Evolutionary conservation across 2,888 invertebrate species (phyloP), one percentile per base, ranked within the genome.

Genomic region (Chouioia cunea): DNA sequence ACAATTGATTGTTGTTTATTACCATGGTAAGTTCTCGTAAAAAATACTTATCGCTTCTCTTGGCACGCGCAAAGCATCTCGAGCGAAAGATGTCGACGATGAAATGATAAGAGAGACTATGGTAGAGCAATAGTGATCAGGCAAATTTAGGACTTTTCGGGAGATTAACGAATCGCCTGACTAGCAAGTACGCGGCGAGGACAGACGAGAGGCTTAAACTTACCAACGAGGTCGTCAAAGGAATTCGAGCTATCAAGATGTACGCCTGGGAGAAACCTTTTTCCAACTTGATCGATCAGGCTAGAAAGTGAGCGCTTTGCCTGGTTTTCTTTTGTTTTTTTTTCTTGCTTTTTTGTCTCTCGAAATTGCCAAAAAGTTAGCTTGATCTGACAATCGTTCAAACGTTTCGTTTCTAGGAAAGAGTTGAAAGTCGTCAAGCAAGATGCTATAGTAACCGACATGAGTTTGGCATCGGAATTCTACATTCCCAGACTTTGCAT

Each of bases 201-300:
- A 96, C 96, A 0, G 97, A 97, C 86, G 89, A 94, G 77, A 87
- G 97, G 2, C 93, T 97, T 1, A 88, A 94, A 22, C 84, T 97
- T 1, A 97, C 97, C 96, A 95, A 93, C 81, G 97, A 96, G 82
- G 92, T 95, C 0, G 91, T 97, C 50, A 90, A 91, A 78, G 96
- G 96, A 1, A 93, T 96, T 77, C 90, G 93, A 70, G 92, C 94
- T 0, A 93, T 96, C 76, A 96, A 96, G 83, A 95, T 95, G 94
- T 95, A 94, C 80, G 92, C 93, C 0, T 95, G 95, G 92, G 95
- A 96, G 83, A 89, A 89, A 47, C 93, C 93, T 0, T 95, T 95
- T 80, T 91, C 91, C 0, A 87, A 89, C 20, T 81, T 91, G 6
- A 86, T 92, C 2, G 88, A 85, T 46, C 81, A 85, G 43, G 85